phyloP scores from a whole-genome alignment of 2,113 vertebrate genomes.

The Sander vitreus region DNA sequence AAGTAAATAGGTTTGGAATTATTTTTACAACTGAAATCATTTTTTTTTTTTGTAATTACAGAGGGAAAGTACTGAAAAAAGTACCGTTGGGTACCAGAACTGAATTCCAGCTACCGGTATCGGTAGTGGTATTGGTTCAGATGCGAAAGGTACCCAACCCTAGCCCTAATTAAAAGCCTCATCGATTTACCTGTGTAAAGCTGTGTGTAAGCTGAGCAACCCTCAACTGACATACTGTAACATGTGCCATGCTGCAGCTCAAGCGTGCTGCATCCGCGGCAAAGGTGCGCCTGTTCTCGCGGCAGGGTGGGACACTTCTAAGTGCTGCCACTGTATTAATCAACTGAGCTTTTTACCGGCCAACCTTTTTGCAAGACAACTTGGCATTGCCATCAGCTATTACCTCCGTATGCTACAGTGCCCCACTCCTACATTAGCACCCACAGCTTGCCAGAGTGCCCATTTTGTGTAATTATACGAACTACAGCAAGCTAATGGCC shows the following conservation, averaged over 20 bases:
- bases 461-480: conserved; percentile 82
- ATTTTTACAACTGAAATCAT: too few species aligned
- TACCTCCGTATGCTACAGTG: conserved; percentile 45
- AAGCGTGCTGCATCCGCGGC: too few species aligned
- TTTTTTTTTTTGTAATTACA: too few species aligned
- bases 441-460: conserved; percentile 79
- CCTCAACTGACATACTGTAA: neutral
- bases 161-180: too few species aligned
- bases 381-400: conserved; percentile 51
- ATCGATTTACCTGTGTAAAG: neutral
- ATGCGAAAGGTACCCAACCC: too few species aligned
- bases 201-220: neutral
- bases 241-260: neutral
- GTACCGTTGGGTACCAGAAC: too few species aligned
- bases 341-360: conserved; percentile 10
- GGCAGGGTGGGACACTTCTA: too few species aligned
- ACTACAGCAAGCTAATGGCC: conserved; percentile 80
- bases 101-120: too few species aligned
- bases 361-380: conserved; percentile 33
- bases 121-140: too few species aligned
- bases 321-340: conserved; percentile 1
- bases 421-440: conserved; percentile 68
- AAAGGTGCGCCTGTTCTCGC: neutral
- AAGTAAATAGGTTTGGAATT: too few species aligned
- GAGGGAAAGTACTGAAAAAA: too few species aligned